phyloP scores from a whole-genome alignment of 2,113 vertebrate species.

The Bubo bubo region DNA sequence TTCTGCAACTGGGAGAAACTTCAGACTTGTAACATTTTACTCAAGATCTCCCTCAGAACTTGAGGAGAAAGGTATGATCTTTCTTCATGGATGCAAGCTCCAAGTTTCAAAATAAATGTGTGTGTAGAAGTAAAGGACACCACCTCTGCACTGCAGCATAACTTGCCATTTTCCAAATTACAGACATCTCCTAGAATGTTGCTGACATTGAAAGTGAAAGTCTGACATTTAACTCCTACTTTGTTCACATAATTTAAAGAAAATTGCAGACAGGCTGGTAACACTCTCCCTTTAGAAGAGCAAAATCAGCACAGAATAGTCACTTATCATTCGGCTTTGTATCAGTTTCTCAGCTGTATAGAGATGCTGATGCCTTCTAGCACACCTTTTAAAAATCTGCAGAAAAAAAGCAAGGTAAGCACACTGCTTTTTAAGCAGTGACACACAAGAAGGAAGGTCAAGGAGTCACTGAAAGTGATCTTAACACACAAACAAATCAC shows the following conservation, averaged over 20 bases:
- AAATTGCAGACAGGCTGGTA: neutral
- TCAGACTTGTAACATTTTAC: neutral
- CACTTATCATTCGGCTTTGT: neutral
- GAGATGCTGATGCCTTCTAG: neutral
- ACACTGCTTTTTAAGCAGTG: neutral
- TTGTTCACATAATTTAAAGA: neutral
- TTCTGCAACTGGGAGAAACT: neutral
- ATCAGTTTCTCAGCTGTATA: neutral
- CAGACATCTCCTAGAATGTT: neutral
- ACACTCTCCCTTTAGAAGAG: neutral
- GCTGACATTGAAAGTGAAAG: neutral
- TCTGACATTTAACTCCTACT: neutral
- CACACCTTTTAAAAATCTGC: neutral
- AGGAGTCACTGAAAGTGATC: neutral
- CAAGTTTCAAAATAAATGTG: accelerated
- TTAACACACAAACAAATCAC: neutral
- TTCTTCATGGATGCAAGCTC: neutral
- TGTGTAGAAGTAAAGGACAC: neutral
- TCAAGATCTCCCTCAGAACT: neutral
- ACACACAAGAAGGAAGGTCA: neutral
- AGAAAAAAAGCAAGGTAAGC: neutral
- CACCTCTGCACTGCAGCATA: neutral
- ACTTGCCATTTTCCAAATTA: neutral
- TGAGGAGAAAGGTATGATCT: neutral
- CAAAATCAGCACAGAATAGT: neutral